Evolutionary conservation across 2,113 vertebrate species (phyloP).

Genomic region (Perognathus longimembris): DNA sequence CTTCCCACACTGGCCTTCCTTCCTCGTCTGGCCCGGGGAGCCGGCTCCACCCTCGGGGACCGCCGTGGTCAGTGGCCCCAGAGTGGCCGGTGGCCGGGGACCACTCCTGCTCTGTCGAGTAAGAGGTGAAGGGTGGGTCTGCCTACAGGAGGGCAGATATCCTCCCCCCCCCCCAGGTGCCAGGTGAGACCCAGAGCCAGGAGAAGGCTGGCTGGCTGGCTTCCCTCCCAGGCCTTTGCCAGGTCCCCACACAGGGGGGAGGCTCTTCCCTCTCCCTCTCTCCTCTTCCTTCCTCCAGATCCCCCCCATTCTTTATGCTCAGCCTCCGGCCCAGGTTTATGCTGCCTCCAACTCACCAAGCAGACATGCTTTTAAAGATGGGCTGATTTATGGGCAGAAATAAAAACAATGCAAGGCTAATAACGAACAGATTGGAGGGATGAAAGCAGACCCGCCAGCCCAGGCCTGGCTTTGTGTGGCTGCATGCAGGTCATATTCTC

Average conservation of each 20-base stretch:
- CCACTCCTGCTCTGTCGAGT: not conserved
- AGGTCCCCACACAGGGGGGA: constrained; percentile 27
- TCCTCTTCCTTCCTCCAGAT: not conserved
- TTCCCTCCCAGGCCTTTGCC: not conserved
- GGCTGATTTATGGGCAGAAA: constrained; percentile 72
- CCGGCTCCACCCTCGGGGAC: accelerated
- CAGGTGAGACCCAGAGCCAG: not conserved
- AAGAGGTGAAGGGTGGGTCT: not conserved
- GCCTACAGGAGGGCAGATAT: accelerated
- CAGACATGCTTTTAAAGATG: constrained; percentile 74
- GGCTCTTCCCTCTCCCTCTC: constrained; percentile 34
- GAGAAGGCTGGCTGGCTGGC: not conserved
- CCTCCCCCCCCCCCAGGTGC: no score
- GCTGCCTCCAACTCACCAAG: constrained; percentile 51
- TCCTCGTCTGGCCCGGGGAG: no score
- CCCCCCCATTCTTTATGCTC: not conserved
- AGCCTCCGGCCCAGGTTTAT: constrained; percentile 63
- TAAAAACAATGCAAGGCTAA: constrained; percentile 64
- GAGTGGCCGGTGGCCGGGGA: accelerated
- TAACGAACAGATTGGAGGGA: constrained; percentile 64
- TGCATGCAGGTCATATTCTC: not conserved
- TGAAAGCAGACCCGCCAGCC: constrained; percentile 44
- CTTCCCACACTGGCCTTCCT: no score
- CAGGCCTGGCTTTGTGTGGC: not conserved
- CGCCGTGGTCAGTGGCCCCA: accelerated